Evolutionary conservation across 64 coral and sea anemone genomes (phyloP).

Genomic region (Trachythela sp.): DNA sequence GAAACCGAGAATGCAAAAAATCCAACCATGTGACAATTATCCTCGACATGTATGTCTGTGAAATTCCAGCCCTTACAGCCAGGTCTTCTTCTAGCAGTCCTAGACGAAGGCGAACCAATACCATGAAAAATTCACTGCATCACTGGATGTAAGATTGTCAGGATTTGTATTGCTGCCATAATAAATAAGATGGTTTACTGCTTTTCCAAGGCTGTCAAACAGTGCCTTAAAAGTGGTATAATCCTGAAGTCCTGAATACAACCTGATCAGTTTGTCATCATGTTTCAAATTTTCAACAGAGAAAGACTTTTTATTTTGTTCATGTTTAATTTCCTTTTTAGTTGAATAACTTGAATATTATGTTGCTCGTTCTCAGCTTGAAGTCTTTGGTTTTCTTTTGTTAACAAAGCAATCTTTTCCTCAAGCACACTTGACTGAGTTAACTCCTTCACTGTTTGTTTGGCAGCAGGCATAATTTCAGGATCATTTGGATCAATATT

Average conservation of each 20-base stretch:
- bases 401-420: no score
- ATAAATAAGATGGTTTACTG: conserved; percentile 49
- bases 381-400: no score
- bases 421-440: no score
- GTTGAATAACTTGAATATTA: no score
- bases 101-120: conserved; percentile 33
- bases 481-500: no score
- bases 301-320: no score
- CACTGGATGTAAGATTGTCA: conserved; percentile 27
- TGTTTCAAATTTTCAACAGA: conserved; percentile 49
- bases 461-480: no score
- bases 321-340: no score
- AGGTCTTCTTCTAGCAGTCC: conserved; percentile 44
- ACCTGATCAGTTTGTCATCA: conserved; percentile 50
- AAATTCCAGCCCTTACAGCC: conserved; percentile 35
- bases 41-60: conserved; percentile 23
- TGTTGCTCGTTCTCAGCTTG: no score
- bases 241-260: conserved; percentile 54
- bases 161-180: conserved; percentile 42
- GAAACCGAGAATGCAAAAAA: no score
- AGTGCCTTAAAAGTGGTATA: conserved; percentile 45
- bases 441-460: no score
- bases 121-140: conserved; percentile 39
- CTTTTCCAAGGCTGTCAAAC: conserved; percentile 51
- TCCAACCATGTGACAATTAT: conserved; percentile 33